Evolutionary conservation across 2,113 vertebrate species (phyloP), one percentile per base, ranked within the genome.

Genomic region (Phrynosoma platyrhinos): DNA sequence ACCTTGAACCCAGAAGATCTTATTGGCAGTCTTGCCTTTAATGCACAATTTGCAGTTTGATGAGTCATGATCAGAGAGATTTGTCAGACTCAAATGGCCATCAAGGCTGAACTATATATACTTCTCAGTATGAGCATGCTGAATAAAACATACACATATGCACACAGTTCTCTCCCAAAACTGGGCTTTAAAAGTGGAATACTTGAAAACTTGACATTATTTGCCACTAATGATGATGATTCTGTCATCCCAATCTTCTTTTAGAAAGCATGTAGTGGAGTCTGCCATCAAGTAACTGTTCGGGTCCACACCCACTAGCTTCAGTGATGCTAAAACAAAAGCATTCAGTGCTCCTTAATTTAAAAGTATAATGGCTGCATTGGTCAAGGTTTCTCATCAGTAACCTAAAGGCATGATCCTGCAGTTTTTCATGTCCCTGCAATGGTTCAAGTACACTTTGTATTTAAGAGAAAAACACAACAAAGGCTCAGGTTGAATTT

Each of bases 51-150:
- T 88, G 84, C 1, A 9, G 53, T 92, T 82, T 90, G 88, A 92
- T 94, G 93, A 91, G 62, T 84, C 92, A 92, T 78, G 64, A 74
- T 90, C 66, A 9, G 52, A 32, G 21, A 68, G 90, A 91, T 88
- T 79, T 89, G 82, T 91, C 92, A 80, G 30, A 72, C 87, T 95
- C 74, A 90, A 82, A 90, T 53, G 66, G 79, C 58, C 91, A 77
- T 87, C 85, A 72, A 66, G 0, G 0, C 36, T 69, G 79, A 71
- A 53, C 69, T 88, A 40, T 32, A 42, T 84, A 5, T 81, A 87
- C 88, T 69, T 88, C 40, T 87, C 87, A 84, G 81, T 86, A 87
- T 69, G 36, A 78, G 72, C 55, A 36, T 86, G 75, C n/a, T 81
- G 58, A 47, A 71, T 58, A 36, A 32, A 12, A 5, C 30, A 64